These are phyloP conservation scores for Turritopsis rubra DNA, from an alignment of 30 jellyfish, hydroid and myxozoan genomes.

Conservation along the genomic window DNA sequence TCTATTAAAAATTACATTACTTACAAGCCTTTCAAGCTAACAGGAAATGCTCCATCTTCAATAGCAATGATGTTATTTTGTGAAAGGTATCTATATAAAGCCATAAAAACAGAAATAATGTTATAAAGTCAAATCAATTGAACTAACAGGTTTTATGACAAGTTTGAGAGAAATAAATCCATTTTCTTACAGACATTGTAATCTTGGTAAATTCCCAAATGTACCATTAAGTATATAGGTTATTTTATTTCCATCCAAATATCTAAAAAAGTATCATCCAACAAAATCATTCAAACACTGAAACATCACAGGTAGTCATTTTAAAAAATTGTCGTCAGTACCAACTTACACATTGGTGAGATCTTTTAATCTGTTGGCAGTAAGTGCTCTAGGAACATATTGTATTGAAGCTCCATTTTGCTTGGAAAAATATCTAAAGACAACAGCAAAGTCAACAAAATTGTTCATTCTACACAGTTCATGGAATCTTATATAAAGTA, in stretches of 20 bases:
- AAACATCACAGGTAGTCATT: neutral
- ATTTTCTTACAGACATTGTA: slow-evolving; percentile 55
- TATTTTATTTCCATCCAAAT: slow-evolving; percentile 42
- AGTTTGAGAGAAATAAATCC: neutral
- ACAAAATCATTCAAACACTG: neutral
- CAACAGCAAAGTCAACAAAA: neutral
- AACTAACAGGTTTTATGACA: neutral
- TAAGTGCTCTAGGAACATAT: slow-evolving; percentile 77
- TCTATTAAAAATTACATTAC: too few relatives aligned
- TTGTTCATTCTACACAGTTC: too few relatives aligned
- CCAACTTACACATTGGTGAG: neutral
- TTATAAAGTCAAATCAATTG: neutral
- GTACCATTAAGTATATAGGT: slow-evolving; percentile 63
- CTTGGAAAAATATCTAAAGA: slow-evolving; percentile 33
- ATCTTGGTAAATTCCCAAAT: slow-evolving; percentile 41
- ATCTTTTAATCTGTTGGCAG: neutral
- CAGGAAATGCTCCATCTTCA: slow-evolving; percentile 79
- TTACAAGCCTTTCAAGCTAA: slow-evolving; percentile 8
- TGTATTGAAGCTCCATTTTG: slow-evolving; percentile 59
- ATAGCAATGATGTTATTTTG: slow-evolving; percentile 56
- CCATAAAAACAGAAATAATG: neutral
- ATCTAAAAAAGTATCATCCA: slow-evolving; percentile 21
- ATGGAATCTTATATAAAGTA: too few relatives aligned
- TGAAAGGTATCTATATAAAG: slow-evolving; percentile 27
- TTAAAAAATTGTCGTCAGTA: neutral